Base-by-base conservation (phyloP, 2,113 vertebrate species). In the Aix galericulata region DNA sequence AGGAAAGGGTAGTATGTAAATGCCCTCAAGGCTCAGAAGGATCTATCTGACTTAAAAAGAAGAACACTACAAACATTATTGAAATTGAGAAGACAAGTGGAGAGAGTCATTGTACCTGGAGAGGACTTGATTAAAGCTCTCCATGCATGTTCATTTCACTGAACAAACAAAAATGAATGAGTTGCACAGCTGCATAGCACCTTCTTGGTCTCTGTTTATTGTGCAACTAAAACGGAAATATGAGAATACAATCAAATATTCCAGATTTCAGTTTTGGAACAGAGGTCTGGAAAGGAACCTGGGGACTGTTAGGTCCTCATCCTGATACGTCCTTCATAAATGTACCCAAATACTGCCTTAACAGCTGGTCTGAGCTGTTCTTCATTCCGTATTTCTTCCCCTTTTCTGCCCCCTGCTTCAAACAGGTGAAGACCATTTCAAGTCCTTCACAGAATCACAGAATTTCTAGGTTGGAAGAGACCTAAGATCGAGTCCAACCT, bases 41-140 rank as follows among this genome's bases (percentile, higher is more conserved):
- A 90, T 90, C 78, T 93, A 32, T 76, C 81, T 78, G 64, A 68
- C 69, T 92, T 94, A 62, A 94, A 96, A 95, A 95, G 88, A 97
- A 96, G 86, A 95, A 96, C 93, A 92, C 90, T 97, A 95, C 79
- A 97, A 96, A 89, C 73, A 94, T 94, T 86, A 95, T 96, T 96
- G 94, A 97, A 94, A 77, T 91, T 76, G 81, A 91, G 92, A 87
- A 94, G 77, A 46, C 73, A 90, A 95, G 89, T 96, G 92, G 79
- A 95, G 88, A 95, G 91, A 87, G 83, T 91, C 88, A 82, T 96
- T 96, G 78, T 81, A 82, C 42, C 29, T 71, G 46, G 64, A 93
- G 82, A 92, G 86, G 91, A 72, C 67, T 93, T 95, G 94, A 92
- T 92, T 93, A 67, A 93, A 95, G 67, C 89, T 97, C 73, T 94